Evolutionary conservation across 2,797 vertebrate species (phyloP).

Genomic region (Sebastes glaucus): DNA sequence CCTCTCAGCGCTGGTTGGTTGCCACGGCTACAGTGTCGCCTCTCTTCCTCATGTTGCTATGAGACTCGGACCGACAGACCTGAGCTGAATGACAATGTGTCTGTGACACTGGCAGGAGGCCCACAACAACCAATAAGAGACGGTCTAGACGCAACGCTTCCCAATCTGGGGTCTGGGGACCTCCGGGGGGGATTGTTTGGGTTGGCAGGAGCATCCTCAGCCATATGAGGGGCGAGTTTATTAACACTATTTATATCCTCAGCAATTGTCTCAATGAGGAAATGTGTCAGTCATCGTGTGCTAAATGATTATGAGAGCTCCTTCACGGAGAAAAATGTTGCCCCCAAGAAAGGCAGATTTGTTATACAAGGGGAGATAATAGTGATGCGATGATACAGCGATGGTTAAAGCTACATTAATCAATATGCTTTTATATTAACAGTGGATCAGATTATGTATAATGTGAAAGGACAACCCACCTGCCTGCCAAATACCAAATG

Average conservation of each 20-base stretch:
- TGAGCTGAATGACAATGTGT: slow-evolving; percentile 80
- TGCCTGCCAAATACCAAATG: not conserved
- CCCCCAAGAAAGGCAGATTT: not conserved
- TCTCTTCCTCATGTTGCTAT: slow-evolving; percentile 80
- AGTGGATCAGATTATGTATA: not conserved
- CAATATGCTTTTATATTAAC: not conserved
- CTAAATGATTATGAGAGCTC: not conserved
- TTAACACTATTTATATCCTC: slow-evolving; percentile 30
- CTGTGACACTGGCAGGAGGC: slow-evolving; percentile 64
- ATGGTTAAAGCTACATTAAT: not conserved
- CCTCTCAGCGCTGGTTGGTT: slow-evolving; percentile 76
- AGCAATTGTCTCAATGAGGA: not conserved
- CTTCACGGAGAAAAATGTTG: not conserved
- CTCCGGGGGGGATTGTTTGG: slow-evolving; percentile 50
- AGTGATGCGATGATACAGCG: not conserved
- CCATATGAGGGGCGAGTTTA: slow-evolving; percentile 31
- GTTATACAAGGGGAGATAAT: not conserved
- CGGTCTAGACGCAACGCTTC: slow-evolving; percentile 68
- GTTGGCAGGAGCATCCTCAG: slow-evolving; percentile 47
- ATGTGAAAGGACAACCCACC: not conserved
- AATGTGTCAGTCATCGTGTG: not conserved
- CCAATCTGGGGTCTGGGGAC: slow-evolving; percentile 51
- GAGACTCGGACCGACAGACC: slow-evolving; percentile 78
- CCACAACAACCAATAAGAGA: slow-evolving; percentile 70
- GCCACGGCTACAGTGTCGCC: slow-evolving; percentile 79